Evolutionary conservation across 2,113 vertebrate species (phyloP).

Genomic region (Epinephelus fuscoguttatus): DNA sequence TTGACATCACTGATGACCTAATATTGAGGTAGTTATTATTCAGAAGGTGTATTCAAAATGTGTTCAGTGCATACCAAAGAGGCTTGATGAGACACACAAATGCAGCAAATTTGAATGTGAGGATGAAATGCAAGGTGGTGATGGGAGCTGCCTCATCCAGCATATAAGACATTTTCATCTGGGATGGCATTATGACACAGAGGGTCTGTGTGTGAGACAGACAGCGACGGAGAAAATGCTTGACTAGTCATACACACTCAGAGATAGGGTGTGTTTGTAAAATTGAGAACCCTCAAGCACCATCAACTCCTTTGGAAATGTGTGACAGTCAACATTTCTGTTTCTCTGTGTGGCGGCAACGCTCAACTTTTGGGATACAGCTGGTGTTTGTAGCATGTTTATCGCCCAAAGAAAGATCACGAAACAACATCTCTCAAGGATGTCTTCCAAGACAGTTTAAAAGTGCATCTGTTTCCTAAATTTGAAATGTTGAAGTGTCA

Average conservation of each 20-base stretch:
- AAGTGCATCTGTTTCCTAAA: conserved; percentile 3
- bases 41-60: conserved; percentile 32
- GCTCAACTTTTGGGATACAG: conserved; percentile 29
- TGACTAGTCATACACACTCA: conserved; percentile 50
- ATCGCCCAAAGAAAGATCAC: conserved; percentile 27
- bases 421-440: conserved; percentile 12
- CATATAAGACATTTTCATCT: conserved; percentile 69
- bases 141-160: conserved; percentile 36
- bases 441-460: conserved; percentile 3
- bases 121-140: conserved; percentile 24
- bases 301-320: conserved; percentile 39
- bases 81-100: conserved; percentile 62
- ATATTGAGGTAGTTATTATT: conserved; percentile 34
- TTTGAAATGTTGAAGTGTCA: background rate
- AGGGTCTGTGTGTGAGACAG: conserved; percentile 29
- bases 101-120: conserved; percentile 46
- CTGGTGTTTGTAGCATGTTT: conserved; percentile 15
- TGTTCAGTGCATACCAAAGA: conserved; percentile 66
- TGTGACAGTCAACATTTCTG: conserved; percentile 31
- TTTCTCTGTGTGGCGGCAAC: conserved; percentile 13
- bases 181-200: conserved; percentile 54
- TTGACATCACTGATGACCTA: conserved; percentile 20
- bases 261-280: conserved; percentile 46
- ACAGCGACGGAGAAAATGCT: conserved; percentile 32
- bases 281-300: conserved; percentile 40